These are phyloP conservation scores for Noturus placidus DNA, from an alignment of 2,113 vertebrate species.

Conservation along the genomic window DNA sequence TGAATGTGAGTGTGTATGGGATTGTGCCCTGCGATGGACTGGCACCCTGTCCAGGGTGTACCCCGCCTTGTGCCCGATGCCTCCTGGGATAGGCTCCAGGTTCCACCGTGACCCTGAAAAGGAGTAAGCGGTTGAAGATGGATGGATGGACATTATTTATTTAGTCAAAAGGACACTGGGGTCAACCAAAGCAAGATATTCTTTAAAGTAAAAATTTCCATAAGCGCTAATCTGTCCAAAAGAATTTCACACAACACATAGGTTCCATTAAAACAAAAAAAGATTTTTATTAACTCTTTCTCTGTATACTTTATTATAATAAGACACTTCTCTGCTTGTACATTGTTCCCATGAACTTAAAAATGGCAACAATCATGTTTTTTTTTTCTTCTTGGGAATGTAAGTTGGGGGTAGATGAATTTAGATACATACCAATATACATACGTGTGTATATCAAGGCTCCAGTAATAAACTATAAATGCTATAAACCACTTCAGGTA, in stretches of 20 bases:
- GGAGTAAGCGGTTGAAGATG: too few relatives aligned
- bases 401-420: constrained; percentile 81
- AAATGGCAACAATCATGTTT: constrained; percentile 77
- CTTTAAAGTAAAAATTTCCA: background rate
- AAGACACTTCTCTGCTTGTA: constrained; percentile 86
- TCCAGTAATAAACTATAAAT: constrained; percentile 78
- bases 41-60: too few relatives aligned
- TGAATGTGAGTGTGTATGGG: too few relatives aligned
- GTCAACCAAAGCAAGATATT: too few relatives aligned
- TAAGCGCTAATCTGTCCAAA: background rate
- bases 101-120: too few relatives aligned
- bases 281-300: constrained; percentile 79
- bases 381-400: constrained; percentile 70
- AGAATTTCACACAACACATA: constrained; percentile 49
- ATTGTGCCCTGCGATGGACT: too few relatives aligned
- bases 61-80: too few relatives aligned
- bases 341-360: constrained; percentile 84
- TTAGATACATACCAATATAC: constrained; percentile 83
- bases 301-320: constrained; percentile 84
- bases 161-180: too few relatives aligned
- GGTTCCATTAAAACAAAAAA: constrained; percentile 80
- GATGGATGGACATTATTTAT: too few relatives aligned
- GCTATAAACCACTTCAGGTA: constrained; percentile 75
- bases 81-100: too few relatives aligned
- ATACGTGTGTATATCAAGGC: constrained; percentile 79